Evolutionary conservation across 2,888 invertebrate species (phyloP).

Genomic region (Cryptops parisi): DNA sequence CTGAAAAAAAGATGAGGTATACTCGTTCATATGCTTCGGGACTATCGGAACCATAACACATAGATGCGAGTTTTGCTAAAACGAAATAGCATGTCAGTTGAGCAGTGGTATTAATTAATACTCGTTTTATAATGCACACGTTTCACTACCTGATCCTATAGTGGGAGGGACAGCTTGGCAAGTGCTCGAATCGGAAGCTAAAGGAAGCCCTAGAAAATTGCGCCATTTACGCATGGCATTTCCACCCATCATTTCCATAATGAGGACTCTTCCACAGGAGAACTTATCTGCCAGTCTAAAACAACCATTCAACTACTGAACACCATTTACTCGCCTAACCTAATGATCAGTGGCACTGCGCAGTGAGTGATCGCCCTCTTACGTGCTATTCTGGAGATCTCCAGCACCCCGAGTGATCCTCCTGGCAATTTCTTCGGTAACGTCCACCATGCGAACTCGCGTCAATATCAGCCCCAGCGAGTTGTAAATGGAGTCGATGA

Average conservation of each 20-base stretch:
- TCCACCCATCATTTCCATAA: constrained; percentile 56
- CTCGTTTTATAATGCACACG: too few relatives aligned
- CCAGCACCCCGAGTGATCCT: constrained; percentile 34
- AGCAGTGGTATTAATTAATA: too few relatives aligned
- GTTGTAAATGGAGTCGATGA: constrained; percentile 50
- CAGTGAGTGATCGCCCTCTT: too few relatives aligned
- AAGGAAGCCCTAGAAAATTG: constrained; percentile 40
- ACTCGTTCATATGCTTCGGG: constrained; percentile 41
- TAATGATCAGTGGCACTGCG: too few relatives aligned
- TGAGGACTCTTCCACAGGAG: constrained; percentile 49
- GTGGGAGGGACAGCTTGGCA: constrained; percentile 10
- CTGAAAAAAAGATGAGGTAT: constrained; percentile 34
- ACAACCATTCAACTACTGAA: too few relatives aligned
- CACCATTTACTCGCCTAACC: too few relatives aligned
- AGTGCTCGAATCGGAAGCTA: neutral
- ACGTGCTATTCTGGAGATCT: too few relatives aligned
- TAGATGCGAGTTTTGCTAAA: constrained; percentile 4
- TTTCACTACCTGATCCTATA: neutral
- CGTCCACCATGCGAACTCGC: constrained; percentile 53
- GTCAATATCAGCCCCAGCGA: constrained; percentile 40
- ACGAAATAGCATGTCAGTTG: too few relatives aligned
- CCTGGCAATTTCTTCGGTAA: constrained; percentile 49
- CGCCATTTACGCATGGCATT: constrained; percentile 46
- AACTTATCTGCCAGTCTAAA: too few relatives aligned
- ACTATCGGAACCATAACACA: constrained; percentile 44